A percentile compares a stretch with the other conserved stretches of the same genome.
These are phyloP conservation scores for Malurus elegans DNA, from an alignment of 2,113 vertebrate genomes.

Conservation along the genomic window DNA sequence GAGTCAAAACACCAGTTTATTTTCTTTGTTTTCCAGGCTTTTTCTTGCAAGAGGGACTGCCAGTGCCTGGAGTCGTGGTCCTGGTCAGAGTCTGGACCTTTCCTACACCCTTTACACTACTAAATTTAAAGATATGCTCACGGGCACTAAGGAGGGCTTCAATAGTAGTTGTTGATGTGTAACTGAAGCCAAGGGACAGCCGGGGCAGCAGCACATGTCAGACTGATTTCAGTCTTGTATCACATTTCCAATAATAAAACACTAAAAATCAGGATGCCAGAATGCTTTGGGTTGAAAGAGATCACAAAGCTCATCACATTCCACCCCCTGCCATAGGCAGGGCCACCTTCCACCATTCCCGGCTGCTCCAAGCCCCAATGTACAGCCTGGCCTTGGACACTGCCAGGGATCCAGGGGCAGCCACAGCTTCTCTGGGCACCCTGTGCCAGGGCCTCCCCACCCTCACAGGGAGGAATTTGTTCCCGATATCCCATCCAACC, in stretches of 20 bases:
- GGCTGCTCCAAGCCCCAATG: fast-evolving
- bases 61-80: background rate
- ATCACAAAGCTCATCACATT: background rate
- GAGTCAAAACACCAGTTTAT: background rate
- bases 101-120: background rate
- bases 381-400: background rate
- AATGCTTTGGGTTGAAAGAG: background rate
- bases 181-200: background rate
- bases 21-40: background rate
- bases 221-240: background rate
- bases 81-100: background rate
- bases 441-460: background rate
- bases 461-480: background rate
- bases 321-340: background rate
- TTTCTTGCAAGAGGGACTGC: background rate
- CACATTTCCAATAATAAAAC: fast-evolving
- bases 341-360: background rate
- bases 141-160: background rate
- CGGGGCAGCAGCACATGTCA: fast-evolving
- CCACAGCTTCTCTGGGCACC: background rate
- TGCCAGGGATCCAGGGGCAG: background rate
- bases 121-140: background rate
- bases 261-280: background rate
- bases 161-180: fast-evolving
- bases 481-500: background rate